A percentile compares a stretch with the other conserved stretches of the same genome.
These are phyloP conservation scores for Meles meles DNA, from an alignment of 2,113 vertebrate species.

Conservation along the genomic window DNA sequence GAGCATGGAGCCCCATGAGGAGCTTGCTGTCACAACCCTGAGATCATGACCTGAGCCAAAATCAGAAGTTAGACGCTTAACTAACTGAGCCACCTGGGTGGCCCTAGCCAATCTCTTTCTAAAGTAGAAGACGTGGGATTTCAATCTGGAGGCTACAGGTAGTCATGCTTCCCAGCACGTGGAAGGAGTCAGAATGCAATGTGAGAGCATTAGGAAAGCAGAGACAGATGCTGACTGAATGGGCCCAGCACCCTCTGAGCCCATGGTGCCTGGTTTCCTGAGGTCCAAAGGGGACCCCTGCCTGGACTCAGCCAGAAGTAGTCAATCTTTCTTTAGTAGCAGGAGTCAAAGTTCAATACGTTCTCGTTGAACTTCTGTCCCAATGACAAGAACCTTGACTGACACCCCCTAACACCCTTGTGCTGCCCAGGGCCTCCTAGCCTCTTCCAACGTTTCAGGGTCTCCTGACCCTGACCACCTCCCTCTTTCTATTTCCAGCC, in stretches of 20 bases:
- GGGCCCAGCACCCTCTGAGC: not conserved
- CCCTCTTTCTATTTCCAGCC: not conserved
- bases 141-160: not conserved
- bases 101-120: not conserved
- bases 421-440: not conserved
- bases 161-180: not conserved
- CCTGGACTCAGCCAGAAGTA: not conserved
- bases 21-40: not conserved
- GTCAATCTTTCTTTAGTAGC: not conserved
- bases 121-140: not conserved
- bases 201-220: not conserved
- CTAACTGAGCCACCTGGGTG: not conserved
- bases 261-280: not conserved
- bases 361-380: not conserved
- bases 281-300: not conserved
- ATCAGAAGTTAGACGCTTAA: not conserved
- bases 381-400: not conserved
- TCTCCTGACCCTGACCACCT: not conserved
- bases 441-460: not conserved
- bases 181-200: not conserved
- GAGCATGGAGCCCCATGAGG: not conserved
- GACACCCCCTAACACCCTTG: not conserved
- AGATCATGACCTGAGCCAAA: not conserved
- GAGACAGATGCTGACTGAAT: not conserved
- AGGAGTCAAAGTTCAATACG: not conserved